Percentiles rank a stretch among this genome's conserved stretches.
These are phyloP conservation scores for Isaurus tuberculatus DNA, from an alignment of 92 coral and sea anemone species.

Conservation along the genomic window DNA sequence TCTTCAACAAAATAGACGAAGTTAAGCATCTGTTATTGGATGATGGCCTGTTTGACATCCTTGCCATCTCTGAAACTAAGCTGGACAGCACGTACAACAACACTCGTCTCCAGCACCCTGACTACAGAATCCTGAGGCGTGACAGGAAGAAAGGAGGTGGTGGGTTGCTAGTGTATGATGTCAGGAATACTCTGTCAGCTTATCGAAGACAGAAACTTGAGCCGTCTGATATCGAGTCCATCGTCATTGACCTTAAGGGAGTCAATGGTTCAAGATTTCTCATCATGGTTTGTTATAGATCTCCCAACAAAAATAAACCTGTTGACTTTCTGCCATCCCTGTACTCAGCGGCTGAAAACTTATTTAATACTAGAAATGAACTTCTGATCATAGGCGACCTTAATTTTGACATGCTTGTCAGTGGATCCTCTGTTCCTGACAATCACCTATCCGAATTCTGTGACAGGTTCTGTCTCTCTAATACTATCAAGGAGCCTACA, in stretches of 20 bases:
- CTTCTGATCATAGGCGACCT: conserved; percentile 38
- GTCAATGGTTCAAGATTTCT: conserved; percentile 20
- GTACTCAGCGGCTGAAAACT: conserved; percentile 21
- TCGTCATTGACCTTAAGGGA: conserved; percentile 52
- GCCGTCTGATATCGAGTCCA: conserved; percentile 54
- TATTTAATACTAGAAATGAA: conserved; percentile 37
- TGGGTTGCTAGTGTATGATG: conserved; percentile 11
- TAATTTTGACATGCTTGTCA: conserved; percentile 17
- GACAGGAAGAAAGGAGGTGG: conserved; percentile 9
- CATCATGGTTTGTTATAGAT: conserved; percentile 31
- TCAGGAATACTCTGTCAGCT: conserved; percentile 12
- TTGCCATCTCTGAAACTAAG: conserved; percentile 7
- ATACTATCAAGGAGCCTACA: conserved; percentile 11
- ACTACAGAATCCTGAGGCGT: conserved; percentile 6
- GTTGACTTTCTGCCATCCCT: conserved; percentile 23
- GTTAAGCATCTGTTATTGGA: conserved; percentile 1
- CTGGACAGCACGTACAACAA: background rate
- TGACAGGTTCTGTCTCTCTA: conserved; percentile 7
- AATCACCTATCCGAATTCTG: conserved; percentile 9
- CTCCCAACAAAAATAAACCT: conserved; percentile 40
- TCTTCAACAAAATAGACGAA: background rate
- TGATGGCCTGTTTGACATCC: conserved; percentile 12
- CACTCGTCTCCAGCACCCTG: conserved; percentile 8
- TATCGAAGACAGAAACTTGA: conserved; percentile 60
- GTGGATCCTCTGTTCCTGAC: conserved; percentile 10